Evolutionary conservation across 2,888 invertebrate species (phyloP).

Genomic region (Dasysyrphus albostriatus): DNA sequence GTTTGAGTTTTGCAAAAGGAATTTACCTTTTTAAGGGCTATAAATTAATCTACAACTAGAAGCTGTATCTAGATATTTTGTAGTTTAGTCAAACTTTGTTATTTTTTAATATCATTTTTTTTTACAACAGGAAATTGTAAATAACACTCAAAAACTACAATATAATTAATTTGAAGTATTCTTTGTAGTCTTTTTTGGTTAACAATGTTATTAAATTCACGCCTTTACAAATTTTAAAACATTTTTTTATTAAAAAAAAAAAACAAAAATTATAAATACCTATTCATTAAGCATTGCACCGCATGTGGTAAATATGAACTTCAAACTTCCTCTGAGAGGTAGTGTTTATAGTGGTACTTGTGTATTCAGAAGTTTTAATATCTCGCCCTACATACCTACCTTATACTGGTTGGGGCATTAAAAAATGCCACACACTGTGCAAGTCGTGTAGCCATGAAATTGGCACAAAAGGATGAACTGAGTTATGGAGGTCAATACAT

Average conservation of each 20-base stretch:
- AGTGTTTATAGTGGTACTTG: not conserved
- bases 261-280: slow-evolving; percentile 44
- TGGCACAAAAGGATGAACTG: slow-evolving; percentile 54
- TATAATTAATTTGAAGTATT: not conserved
- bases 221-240: not conserved
- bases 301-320: slow-evolving; percentile 77
- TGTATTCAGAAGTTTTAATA: slow-evolving; percentile 22
- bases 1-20: slow-evolving; percentile 27
- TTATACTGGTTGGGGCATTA: not conserved
- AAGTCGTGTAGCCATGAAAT: slow-evolving; percentile 29
- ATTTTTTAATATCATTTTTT: not conserved
- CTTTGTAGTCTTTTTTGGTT: not conserved
- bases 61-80: not conserved
- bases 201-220: not conserved
- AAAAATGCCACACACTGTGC: slow-evolving; percentile 37
- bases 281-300: slow-evolving; percentile 76
- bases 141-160: not conserved
- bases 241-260: slow-evolving; percentile 5
- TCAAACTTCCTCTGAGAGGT: too few species aligned
- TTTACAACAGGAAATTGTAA: slow-evolving; percentile 11
- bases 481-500: slow-evolving; percentile 37
- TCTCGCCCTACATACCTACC: slow-evolving; percentile 14
- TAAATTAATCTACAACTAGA: slow-evolving; percentile 42
- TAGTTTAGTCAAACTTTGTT: not conserved
- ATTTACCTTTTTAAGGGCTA: slow-evolving; percentile 25